Percentiles rank a stretch among this genome's conserved stretches.
These are phyloP conservation scores for Falcunculus frontatus DNA, from an alignment of 2,113 vertebrate genomes.

Conservation along the genomic window DNA sequence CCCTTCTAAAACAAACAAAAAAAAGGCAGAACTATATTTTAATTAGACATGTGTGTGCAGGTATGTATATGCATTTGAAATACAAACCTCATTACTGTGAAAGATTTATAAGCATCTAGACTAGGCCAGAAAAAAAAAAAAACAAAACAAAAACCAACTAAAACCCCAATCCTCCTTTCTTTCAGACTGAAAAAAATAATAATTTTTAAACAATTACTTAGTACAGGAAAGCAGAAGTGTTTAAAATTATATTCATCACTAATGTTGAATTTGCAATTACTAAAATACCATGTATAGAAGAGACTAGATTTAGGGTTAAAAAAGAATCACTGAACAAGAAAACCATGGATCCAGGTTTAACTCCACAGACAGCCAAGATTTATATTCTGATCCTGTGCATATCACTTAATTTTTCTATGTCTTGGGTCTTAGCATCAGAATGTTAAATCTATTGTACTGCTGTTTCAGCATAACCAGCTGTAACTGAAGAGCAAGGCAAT, in stretches of 20 bases:
- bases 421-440: not conserved
- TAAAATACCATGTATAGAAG: not conserved
- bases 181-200: not conserved
- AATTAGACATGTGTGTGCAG: accelerated
- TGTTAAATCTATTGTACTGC: not conserved
- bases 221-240: not conserved
- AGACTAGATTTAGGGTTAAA: not conserved
- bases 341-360: not conserved
- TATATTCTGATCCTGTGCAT: not conserved
- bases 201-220: not conserved
- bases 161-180: not conserved
- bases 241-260: not conserved
- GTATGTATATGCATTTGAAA: not conserved
- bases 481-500: constrained; percentile 14
- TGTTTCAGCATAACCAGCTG: not conserved
- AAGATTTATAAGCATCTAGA: not conserved
- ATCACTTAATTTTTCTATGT: not conserved
- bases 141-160: not conserved
- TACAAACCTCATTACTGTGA: not conserved
- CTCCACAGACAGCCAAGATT: not conserved
- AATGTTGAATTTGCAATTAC: not conserved
- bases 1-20: not conserved
- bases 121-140: not conserved
- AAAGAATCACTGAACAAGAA: not conserved
- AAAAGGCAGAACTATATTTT: not conserved